Evolutionary conservation across 2,797 vertebrate species (phyloP), one percentile per base, ranked within the genome.

Genomic region (Dromococcyx pavoninus): DNA sequence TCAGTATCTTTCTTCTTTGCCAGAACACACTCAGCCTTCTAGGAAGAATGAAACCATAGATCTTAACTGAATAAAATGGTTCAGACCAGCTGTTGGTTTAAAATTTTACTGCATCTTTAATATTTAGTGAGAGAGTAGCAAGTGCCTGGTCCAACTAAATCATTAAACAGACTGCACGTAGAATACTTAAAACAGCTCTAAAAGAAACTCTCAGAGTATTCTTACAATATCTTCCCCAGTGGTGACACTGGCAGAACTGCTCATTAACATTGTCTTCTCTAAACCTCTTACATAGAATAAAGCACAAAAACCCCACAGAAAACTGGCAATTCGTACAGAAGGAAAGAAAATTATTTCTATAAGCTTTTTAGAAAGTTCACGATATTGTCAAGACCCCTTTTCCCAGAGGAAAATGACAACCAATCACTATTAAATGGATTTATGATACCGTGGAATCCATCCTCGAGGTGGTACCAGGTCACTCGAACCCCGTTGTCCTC

Each of bases 401-500:
- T 95, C 11, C 97, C 98, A 18, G 98, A 89, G 10, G 98, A 88
- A 93, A 98, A 98, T 39, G 83, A 91, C 32, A 98, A 71, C 90
- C 84, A 86, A 10, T 88, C 86, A 10, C 71, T 81, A 33, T 96
- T 93, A 32, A 97, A 98, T 25, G 96, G 94, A 70, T 72, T 95
- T 9, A 98, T 4, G 35, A 98, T 95, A 9, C 98, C 98, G 25
- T 98, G 98, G 81, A 99, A 98, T 35, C 98, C 98, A 32, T 98
- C 97, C 21, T 86, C 73, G 17, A 98, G 66, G 13, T 99, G 98
- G 74, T 96, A 82, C 98, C 98, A 98, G 33, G 96, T 98, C 88
- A 99, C 98, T 1, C 91, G 88, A 69, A 98, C 95, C 7, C 96
- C 96, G 5, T 97, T 93, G 56, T 98, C 98, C 89, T 98, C 97